A percentile compares a stretch with the other conserved stretches of the same genome.
Conservation (phyloP, 2,113 vertebrate species). For the Taurulus bubalis region DNA sequence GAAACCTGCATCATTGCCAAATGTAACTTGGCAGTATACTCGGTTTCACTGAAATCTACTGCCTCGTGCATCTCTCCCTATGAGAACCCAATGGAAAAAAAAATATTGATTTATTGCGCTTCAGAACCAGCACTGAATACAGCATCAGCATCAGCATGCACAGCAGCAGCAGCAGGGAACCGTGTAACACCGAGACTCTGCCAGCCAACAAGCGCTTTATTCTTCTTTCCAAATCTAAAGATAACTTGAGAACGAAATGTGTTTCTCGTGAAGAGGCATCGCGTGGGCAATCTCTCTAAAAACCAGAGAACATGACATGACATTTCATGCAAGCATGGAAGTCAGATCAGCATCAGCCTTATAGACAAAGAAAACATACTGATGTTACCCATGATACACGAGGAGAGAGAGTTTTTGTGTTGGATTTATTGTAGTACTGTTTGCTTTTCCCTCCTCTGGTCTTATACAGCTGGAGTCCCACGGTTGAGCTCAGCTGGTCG, state of each 20-base stretch:
- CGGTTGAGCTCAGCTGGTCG: constrained; percentile 3
- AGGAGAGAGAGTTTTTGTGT: background rate
- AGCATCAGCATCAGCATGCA: background rate
- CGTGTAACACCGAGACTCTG: background rate
- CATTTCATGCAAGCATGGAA: background rate
- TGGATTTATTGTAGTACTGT: background rate
- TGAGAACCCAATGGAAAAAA: background rate
- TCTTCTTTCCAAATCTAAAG: background rate
- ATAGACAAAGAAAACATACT: too few relatives aligned
- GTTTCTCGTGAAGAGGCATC: background rate
- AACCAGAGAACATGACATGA: background rate
- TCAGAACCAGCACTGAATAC: background rate
- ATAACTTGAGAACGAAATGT: background rate
- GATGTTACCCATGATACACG: background rate
- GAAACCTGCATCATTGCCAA: background rate
- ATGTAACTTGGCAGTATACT: background rate
- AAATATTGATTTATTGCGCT: background rate
- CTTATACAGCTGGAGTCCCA: background rate
- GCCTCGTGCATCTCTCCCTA: background rate
- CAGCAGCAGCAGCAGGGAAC: background rate
- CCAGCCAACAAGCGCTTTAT: background rate
- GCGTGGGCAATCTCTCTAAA: background rate
- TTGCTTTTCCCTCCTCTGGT: background rate
- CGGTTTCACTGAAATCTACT: background rate
- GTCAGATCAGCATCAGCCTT: background rate